Percentiles rank a stretch among this genome's conserved stretches.
These are phyloP conservation scores for Lepidurus arcticus DNA, from an alignment of 1,140 invertebrate species.

Conservation along the genomic window DNA sequence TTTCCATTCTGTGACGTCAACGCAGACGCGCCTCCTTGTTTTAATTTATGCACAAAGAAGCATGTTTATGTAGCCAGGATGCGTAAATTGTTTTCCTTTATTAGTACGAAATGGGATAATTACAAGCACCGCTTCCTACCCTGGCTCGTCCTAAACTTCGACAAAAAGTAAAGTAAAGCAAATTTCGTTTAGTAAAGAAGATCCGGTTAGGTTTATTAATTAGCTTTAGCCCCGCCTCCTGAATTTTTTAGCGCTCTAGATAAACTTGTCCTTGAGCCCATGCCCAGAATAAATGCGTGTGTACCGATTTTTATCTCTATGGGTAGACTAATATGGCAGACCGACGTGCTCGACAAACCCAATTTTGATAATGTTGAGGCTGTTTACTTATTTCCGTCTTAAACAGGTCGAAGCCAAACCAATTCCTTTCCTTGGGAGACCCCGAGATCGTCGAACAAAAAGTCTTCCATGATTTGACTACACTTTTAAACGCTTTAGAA, in stretches of 20 bases:
- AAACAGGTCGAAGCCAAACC: neutral
- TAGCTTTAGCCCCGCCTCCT: neutral
- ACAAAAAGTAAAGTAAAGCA: conserved; percentile 6
- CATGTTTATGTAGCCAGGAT: neutral
- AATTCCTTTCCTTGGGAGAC: neutral
- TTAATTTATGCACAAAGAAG: neutral
- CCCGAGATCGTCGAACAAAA: neutral
- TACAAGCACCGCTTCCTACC: neutral
- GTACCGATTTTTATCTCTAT: neutral
- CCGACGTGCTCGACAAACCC: no score
- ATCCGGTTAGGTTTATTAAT: neutral
- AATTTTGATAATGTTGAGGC: neutral
- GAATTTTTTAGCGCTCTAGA: neutral
- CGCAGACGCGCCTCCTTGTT: neutral
- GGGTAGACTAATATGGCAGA: neutral
- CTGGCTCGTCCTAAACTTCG: neutral
- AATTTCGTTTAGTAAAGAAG: no score
- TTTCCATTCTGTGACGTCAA: neutral
- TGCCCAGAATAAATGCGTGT: neutral
- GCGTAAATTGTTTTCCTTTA: neutral
- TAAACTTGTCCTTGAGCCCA: neutral
- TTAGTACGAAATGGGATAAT: neutral
- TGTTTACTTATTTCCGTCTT: neutral
- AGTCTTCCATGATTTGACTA: neutral
- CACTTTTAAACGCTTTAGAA: neutral